Percentiles rank a stretch among this genome's conserved stretches.
Evolutionary conservation across 2,113 vertebrate species (phyloP).

Genomic region (Vicugna pacos): DNA sequence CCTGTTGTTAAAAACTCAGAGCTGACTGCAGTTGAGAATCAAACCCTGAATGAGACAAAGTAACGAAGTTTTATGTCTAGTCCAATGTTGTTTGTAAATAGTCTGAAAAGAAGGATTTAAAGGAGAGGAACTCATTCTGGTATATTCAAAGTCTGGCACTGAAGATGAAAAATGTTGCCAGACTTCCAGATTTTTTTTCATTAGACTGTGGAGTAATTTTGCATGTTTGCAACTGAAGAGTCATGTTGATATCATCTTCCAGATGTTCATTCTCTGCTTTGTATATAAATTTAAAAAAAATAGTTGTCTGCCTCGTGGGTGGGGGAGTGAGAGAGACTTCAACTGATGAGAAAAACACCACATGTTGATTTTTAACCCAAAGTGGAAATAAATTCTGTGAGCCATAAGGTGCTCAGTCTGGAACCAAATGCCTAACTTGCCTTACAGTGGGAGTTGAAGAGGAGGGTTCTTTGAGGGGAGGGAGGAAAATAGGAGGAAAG

Average conservation of each 20-base stretch:
- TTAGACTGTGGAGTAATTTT: conserved; percentile 25
- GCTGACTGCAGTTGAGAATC: neutral
- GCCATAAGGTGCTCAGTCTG: neutral
- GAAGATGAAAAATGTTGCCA: neutral
- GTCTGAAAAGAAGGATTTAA: neutral
- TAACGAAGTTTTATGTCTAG: neutral
- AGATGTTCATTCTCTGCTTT: conserved; percentile 78
- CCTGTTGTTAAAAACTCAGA: neutral
- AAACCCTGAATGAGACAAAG: neutral
- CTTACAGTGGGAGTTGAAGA: neutral
- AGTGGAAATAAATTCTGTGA: conserved; percentile 5
- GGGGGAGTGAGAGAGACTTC: neutral
- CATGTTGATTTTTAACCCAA: conserved; percentile 62
- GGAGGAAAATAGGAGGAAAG: neutral
- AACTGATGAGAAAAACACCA: conserved; percentile 54
- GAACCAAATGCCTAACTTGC: neutral
- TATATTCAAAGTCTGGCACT: neutral
- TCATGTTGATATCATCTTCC: conserved; percentile 82
- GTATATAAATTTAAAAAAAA: conserved; percentile 59
- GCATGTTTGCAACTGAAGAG: conserved; percentile 68
- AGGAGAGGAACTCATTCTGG: neutral
- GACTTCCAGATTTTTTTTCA: neutral
- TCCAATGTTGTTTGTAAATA: neutral
- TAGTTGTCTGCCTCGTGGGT: conserved; percentile 62
- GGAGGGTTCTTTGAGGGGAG: neutral